Base-by-base conservation (phyloP, 2,888 invertebrate species). In the Dioctria linearis region DNA sequence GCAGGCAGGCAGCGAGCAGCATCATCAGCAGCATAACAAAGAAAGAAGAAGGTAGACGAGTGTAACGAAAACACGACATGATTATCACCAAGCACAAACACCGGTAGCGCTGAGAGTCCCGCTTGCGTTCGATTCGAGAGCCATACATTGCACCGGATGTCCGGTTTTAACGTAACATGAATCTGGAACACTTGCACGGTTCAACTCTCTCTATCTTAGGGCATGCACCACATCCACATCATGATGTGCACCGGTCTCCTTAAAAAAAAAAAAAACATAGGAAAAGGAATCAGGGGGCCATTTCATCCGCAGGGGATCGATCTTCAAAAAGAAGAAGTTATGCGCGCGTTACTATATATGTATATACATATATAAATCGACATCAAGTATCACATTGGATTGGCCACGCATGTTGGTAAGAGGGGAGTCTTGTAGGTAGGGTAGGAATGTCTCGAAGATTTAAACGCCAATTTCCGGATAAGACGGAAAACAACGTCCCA, bases 181-280 rank as follows among this genome's bases (percentile, higher is more conserved):
- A 82, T 81, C 82, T 81, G 75, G 81, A 82, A 81, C 82, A 82
- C 80, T 82, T 80, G 81, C 73, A 78, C 43, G 78, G 78, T 75
- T 78, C 78, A 80, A 69, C 71, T 81, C 69, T 61, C 59, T 75
- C 54, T 46, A 37, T 54, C 43, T 25, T 66, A 46, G 42, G 54
- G 67, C 57, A 54, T 43, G 78, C 57, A 46, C 63, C 40, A 37
- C 51, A n/a, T 8, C 51, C 5, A 9, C 13, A 59, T 6, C 63
- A 63, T 40, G 8, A 63, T 63, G 37, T 13, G 61, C 49, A 63
- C 39, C 49, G 61, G 49, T 76, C 76, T 63, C 76, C 61, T 76
- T 63, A 49, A 63, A 63, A 25, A 25, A 25, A 25, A 25, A 25
- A 25, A 25, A 1, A 25, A 43, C 76, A 46, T 63, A 76, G 76